phyloP scores from a whole-genome alignment of 2,888 invertebrate genomes.

The Pyrochroa serraticornis region DNA sequence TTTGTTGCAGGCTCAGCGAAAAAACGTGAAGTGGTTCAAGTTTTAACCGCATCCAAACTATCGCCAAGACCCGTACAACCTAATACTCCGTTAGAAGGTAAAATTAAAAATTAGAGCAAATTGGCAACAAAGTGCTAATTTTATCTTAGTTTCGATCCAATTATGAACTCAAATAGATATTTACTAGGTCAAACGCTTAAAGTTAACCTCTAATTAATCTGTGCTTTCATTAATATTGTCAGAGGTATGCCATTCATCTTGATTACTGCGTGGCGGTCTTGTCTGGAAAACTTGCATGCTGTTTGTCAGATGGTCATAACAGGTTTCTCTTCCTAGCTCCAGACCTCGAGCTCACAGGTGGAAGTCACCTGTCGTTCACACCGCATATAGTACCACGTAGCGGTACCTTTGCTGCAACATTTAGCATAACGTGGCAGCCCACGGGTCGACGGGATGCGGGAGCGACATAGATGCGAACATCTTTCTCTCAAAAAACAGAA shows the following conservation, averaged over 20 bases:
- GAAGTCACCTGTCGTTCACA: constrained; percentile 34
- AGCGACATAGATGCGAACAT: no score
- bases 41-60: constrained; percentile 51
- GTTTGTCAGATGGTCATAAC: constrained; percentile 13
- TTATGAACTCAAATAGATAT: no score
- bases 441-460: constrained; percentile 3
- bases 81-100: constrained; percentile 48
- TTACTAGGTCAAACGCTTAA: no score
- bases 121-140: no score
- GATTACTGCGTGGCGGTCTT: no score
- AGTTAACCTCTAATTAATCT: no score
- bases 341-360: constrained; percentile 27
- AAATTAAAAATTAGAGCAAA: not conserved
- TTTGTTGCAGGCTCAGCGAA: constrained; percentile 50
- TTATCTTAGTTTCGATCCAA: no score
- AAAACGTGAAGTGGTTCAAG: constrained; percentile 51
- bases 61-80: constrained; percentile 44
- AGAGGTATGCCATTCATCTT: no score
- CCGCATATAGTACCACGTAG: constrained; percentile 25
- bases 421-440: constrained; percentile 2
- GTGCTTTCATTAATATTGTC: no score
- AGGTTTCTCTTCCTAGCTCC: constrained; percentile 11
- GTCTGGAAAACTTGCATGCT: not conserved
- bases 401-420: constrained; percentile 16
- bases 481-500: no score